A percentile compares a stretch with the other conserved stretches of the same genome.
Conservation (phyloP, 2,888 invertebrate species). For the Dichetophora obliterata region DNA sequence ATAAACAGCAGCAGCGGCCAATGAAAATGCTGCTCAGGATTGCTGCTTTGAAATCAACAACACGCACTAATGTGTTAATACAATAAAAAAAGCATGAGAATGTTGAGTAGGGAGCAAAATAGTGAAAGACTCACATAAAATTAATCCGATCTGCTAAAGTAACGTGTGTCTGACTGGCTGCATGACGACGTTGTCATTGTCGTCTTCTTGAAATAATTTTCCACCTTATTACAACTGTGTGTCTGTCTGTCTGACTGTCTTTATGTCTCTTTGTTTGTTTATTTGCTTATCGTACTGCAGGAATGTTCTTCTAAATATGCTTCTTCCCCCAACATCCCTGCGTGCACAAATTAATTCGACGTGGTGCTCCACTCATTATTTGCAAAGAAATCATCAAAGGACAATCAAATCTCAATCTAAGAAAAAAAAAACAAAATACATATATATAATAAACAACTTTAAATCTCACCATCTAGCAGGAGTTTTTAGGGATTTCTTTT, state of each 20-base stretch:
- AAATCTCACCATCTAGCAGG: slow-evolving; percentile 20
- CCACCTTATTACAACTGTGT: background rate
- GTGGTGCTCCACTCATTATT: background rate
- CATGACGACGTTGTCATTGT: slow-evolving; percentile 41
- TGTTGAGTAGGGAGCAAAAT: background rate
- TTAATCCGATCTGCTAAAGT: slow-evolving; percentile 58
- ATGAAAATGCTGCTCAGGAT: slow-evolving; percentile 2
- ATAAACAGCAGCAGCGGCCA: slow-evolving; percentile 1
- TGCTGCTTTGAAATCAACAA: background rate
- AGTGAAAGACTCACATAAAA: slow-evolving; percentile 55
- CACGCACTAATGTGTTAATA: slow-evolving; percentile 14
- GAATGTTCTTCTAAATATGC: background rate
- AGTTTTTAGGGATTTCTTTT: slow-evolving; percentile 22
- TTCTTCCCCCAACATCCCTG: background rate
- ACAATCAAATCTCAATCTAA: slow-evolving; percentile 18
- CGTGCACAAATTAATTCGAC: slow-evolving; percentile 17
- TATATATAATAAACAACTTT: slow-evolving; percentile 26
- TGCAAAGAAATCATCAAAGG: background rate
- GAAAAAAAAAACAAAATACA: background rate
- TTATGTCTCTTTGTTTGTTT: background rate
- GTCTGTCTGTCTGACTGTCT: background rate
- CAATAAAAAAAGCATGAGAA: slow-evolving; percentile 14
- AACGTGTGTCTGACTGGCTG: slow-evolving; percentile 60
- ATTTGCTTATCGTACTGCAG: background rate
- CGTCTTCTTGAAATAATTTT: slow-evolving; percentile 1